A percentile compares a stretch with the other conserved stretches of the same genome.
Evolutionary conservation across 2,113 vertebrate species (phyloP).

Genomic region (Anoura caudifer): DNA sequence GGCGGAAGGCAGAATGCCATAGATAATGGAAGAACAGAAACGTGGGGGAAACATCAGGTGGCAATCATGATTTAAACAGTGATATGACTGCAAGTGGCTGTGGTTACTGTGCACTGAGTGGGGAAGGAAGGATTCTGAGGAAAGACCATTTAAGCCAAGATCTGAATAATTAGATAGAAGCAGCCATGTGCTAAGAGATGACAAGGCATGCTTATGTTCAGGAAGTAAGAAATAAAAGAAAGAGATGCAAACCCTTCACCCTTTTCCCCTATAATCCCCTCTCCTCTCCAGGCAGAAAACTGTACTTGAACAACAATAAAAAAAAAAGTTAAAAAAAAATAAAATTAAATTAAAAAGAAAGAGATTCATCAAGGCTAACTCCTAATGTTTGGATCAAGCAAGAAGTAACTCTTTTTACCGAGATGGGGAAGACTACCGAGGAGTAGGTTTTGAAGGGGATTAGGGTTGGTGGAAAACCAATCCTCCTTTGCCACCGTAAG

Average conservation of each 20-base stretch:
- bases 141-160: background rate
- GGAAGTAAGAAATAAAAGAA: background rate
- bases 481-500: background rate
- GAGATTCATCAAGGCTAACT: background rate
- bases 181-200: accelerated
- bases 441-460: background rate
- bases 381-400: background rate
- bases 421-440: background rate
- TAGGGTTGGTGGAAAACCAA: background rate
- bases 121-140: background rate
- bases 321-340: too few relatives aligned
- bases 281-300: too few relatives aligned
- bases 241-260: background rate
- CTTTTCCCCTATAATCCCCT: too few relatives aligned
- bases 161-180: background rate
- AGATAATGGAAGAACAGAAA: background rate
- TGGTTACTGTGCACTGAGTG: too few relatives aligned
- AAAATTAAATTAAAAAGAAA: background rate
- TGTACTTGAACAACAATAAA: too few relatives aligned
- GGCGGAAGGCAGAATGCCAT: background rate
- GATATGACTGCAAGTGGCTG: background rate
- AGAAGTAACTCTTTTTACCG: background rate
- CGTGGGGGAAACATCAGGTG: background rate
- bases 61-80: background rate
- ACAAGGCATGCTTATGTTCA: background rate